A percentile compares a stretch with the other conserved stretches of the same genome.
phyloP scores from a whole-genome alignment of 1,140 invertebrate species.

The Trachelipus rathkii region DNA sequence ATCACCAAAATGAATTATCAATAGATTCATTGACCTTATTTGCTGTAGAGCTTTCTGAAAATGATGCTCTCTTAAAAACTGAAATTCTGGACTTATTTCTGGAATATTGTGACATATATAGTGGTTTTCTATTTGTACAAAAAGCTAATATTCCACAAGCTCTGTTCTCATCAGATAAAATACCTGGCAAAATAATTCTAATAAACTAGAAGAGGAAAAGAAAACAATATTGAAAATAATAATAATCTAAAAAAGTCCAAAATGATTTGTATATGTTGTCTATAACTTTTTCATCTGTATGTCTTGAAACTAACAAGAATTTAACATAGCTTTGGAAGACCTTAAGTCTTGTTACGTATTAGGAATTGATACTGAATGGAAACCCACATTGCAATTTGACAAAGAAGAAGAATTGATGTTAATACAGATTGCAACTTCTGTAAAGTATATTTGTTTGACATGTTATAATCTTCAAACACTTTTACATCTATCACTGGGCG shows the following conservation, averaged over 20 bases:
- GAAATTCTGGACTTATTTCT: background rate
- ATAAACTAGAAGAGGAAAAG: background rate
- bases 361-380: slow-evolving; percentile 3
- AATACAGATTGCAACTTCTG: background rate
- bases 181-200: background rate
- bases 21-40: background rate
- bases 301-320: background rate
- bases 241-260: background rate
- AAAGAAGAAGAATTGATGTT: slow-evolving; percentile 13
- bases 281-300: background rate
- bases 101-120: background rate
- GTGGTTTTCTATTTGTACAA: background rate
- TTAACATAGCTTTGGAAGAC: background rate
- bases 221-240: background rate
- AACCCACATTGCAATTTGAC: background rate
- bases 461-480: background rate
- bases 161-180: background rate
- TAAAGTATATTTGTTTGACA: slow-evolving; percentile 7
- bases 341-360: background rate
- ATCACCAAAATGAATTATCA: background rate
- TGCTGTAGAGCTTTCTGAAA: background rate
- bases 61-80: background rate
- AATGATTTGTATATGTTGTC: background rate
- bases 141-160: background rate
- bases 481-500: background rate